Percentiles rank a stretch among this genome's conserved stretches.
Evolutionary conservation across 2,888 invertebrate species (phyloP).

Genomic region (Amphipyra tragopoginis): DNA sequence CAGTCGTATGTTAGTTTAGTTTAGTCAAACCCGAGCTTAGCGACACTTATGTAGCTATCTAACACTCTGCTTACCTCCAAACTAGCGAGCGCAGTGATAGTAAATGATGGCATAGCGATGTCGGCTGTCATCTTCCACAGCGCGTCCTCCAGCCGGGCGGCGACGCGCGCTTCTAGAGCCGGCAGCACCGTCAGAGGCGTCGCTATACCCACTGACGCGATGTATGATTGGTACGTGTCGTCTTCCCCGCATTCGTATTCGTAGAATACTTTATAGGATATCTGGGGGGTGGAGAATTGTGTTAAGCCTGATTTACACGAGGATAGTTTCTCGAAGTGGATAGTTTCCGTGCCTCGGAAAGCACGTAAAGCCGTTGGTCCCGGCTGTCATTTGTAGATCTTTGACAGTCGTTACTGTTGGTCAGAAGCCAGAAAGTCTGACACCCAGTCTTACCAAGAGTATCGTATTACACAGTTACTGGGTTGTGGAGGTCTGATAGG

Average conservation of each 20-base stretch:
- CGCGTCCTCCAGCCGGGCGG: slow-evolving; percentile 80
- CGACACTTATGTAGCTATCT: neutral
- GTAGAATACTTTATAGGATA: slow-evolving; percentile 82
- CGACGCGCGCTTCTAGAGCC: slow-evolving; percentile 74
- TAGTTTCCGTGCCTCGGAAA: no score
- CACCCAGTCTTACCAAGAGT: no score
- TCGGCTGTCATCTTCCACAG: slow-evolving; percentile 84
- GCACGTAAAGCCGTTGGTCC: no score
- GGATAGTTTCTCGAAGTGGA: no score
- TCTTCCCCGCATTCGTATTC: slow-evolving; percentile 82
- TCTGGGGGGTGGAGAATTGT: slow-evolving; percentile 63
- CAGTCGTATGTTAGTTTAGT: no score
- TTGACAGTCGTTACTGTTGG: no score
- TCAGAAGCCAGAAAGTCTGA: no score
- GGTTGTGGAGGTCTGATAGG: no score
- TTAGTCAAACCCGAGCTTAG: no score
- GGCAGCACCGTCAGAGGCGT: slow-evolving; percentile 83
- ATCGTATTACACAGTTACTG: no score
- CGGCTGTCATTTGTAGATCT: no score
- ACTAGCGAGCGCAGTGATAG: slow-evolving; percentile 79
- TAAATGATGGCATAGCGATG: slow-evolving; percentile 84
- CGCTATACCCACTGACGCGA: slow-evolving; percentile 77
- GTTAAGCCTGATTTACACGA: no score
- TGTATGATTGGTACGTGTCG: slow-evolving; percentile 81
- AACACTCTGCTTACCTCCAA: slow-evolving; percentile 52